These are phyloP conservation scores for Agrochola circellaris DNA, from an alignment of 2,888 invertebrate species.

Conservation along the genomic window DNA sequence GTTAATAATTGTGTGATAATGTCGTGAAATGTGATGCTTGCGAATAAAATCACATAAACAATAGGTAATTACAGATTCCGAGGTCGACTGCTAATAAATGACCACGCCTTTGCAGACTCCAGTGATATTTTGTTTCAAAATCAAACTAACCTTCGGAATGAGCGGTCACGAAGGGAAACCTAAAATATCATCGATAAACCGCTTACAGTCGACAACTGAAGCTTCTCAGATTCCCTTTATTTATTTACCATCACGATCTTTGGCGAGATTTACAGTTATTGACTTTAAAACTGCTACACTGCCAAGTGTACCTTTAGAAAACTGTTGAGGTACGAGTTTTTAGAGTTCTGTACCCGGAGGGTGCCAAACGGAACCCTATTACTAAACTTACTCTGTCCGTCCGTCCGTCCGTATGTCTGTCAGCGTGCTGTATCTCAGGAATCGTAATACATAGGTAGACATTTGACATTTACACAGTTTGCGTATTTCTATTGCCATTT, in stretches of 20 bases:
- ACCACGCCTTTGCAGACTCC: constrained; percentile 68
- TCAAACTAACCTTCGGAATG: constrained; percentile 68
- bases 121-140: constrained; percentile 73
- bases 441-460: no score
- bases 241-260: constrained; percentile 34
- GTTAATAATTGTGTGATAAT: constrained; percentile 57
- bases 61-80: constrained; percentile 50
- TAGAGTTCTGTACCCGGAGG: no score
- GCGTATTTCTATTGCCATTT: no score
- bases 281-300: background rate
- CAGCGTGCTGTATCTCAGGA: no score
- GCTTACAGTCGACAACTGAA: constrained; percentile 56
- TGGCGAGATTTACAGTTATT: constrained; percentile 5
- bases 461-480: no score
- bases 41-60: constrained; percentile 50
- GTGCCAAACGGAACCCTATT: no score
- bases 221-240: constrained; percentile 29
- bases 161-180: constrained; percentile 69
- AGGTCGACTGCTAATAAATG: constrained; percentile 57
- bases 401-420: no score
- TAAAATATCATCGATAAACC: constrained; percentile 64
- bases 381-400: no score
- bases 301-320: background rate
- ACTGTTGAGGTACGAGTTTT: background rate
- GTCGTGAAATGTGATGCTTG: constrained; percentile 46